These are phyloP conservation scores for Aegotheles bennettii DNA, from an alignment of 2,113 vertebrate species.

Conservation along the genomic window DNA sequence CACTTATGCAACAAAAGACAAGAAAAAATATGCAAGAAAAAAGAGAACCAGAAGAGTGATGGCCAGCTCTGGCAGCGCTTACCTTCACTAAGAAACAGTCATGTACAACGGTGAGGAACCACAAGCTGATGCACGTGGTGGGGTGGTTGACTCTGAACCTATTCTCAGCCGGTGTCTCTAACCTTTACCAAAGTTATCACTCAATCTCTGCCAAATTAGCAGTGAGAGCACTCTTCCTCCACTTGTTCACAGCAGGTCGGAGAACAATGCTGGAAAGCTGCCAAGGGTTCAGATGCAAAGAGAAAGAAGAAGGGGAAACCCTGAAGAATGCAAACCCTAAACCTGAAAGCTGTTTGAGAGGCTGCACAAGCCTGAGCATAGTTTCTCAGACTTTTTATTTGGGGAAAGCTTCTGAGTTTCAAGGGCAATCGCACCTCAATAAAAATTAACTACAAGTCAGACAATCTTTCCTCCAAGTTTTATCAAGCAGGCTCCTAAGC, in stretches of 20 bases:
- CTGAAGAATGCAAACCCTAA: neutral
- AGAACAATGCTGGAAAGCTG: neutral
- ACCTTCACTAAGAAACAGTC: neutral
- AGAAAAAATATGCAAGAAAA: fast-evolving
- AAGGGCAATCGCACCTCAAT: neutral
- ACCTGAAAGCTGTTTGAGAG: neutral
- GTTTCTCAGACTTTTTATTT: neutral
- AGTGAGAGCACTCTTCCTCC: neutral
- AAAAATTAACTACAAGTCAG: neutral
- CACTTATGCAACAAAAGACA: neutral
- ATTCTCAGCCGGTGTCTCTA: neutral
- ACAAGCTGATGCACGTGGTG: neutral
- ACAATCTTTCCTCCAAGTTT: neutral
- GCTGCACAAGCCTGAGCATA: neutral
- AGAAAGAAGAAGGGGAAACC: neutral
- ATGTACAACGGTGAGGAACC: neutral
- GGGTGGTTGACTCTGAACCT: neutral
- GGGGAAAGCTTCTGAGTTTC: neutral
- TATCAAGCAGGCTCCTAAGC: neutral
- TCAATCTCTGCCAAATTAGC: neutral
- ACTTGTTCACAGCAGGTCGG: neutral
- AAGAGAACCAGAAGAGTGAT: neutral
- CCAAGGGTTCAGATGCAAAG: neutral
- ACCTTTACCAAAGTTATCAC: neutral
- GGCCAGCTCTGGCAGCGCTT: neutral